Evolutionary conservation across 2,888 invertebrate species (phyloP).

Genomic region (Drosophila recens): DNA sequence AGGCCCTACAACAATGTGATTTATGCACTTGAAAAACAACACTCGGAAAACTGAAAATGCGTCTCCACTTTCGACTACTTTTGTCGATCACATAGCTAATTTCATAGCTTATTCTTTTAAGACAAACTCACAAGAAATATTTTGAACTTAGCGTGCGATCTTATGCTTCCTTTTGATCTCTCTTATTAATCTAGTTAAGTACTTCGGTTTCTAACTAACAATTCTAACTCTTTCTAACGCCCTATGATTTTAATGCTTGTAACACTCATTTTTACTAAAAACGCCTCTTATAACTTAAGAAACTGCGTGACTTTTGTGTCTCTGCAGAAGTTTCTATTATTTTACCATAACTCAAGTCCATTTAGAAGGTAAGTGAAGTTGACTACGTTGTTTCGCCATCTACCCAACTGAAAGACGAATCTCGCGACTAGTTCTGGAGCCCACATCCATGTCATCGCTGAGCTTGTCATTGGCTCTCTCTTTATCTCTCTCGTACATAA

Average conservation of each 20-base stretch:
- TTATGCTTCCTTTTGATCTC: conserved; percentile 44
- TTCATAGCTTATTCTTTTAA: conserved; percentile 20
- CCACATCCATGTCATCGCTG: conserved; percentile 2
- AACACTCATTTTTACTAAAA: conserved; percentile 33
- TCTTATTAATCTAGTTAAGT: conserved; percentile 45
- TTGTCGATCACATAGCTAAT: conserved; percentile 13
- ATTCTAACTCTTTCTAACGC: conserved; percentile 40
- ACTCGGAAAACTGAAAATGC: conserved; percentile 19
- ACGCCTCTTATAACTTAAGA: conserved; percentile 30
- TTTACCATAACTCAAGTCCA: conserved; percentile 20
- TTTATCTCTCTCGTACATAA: neutral
- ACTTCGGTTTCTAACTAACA: conserved; percentile 20
- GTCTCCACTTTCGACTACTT: conserved; percentile 25
- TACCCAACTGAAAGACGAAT: conserved; percentile 6
- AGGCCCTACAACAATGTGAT: conserved; percentile 7
- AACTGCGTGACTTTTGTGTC: conserved; percentile 20
- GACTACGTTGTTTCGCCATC: conserved; percentile 35
- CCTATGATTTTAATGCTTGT: conserved; percentile 49
- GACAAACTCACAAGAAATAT: conserved; percentile 25
- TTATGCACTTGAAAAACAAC: conserved; percentile 33
- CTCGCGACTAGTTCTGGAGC: conserved; percentile 7
- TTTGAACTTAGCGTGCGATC: conserved; percentile 31
- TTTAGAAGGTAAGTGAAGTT: conserved; percentile 56
- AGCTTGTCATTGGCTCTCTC: neutral
- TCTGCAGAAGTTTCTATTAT: conserved; percentile 13